Conservation (phyloP, 2,797 vertebrate species). For the Hippoglossus hippoglossus region DNA sequence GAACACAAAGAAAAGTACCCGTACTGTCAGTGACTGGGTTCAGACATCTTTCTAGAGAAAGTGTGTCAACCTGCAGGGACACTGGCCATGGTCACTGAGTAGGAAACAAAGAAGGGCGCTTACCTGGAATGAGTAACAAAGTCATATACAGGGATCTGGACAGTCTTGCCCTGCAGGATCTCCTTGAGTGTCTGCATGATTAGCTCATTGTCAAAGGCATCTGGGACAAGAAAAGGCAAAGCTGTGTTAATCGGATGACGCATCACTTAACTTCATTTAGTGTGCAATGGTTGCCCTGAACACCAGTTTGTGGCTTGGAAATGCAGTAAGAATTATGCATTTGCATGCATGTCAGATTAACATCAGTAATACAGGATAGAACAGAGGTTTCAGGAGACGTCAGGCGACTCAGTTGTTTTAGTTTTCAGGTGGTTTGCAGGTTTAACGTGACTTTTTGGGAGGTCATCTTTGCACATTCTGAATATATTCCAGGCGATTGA, state of each 20-base stretch:
- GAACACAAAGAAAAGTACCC: conserved; percentile 38
- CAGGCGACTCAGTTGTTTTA: no score
- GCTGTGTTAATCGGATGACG: neutral
- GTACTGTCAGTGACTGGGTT: neutral
- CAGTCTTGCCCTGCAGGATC: conserved; percentile 92
- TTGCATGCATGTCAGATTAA: no score
- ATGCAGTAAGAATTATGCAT: neutral
- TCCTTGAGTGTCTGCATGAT: conserved; percentile 92
- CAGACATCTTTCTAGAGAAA: no score
- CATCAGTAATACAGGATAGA: neutral
- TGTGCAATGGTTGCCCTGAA: neutral
- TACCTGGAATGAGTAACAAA: conserved; percentile 98
- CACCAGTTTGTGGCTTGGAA: neutral
- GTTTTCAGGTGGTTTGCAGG: no score
- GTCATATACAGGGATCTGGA: conserved; percentile 97
- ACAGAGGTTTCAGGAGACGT: no score
- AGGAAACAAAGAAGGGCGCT: conserved; percentile 36
- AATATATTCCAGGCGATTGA: no score
- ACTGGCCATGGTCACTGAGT: neutral
- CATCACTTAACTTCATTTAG: neutral
- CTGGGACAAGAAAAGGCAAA: conserved; percentile 72
- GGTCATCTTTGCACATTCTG: no score
- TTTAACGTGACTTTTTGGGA: no score
- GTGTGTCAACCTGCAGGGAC: neutral
- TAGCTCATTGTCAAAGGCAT: conserved; percentile 98